A percentile compares a stretch with the other conserved stretches of the same genome.
phyloP scores from a whole-genome alignment of 2,888 invertebrate species.

The Coenonympha glycerion region DNA sequence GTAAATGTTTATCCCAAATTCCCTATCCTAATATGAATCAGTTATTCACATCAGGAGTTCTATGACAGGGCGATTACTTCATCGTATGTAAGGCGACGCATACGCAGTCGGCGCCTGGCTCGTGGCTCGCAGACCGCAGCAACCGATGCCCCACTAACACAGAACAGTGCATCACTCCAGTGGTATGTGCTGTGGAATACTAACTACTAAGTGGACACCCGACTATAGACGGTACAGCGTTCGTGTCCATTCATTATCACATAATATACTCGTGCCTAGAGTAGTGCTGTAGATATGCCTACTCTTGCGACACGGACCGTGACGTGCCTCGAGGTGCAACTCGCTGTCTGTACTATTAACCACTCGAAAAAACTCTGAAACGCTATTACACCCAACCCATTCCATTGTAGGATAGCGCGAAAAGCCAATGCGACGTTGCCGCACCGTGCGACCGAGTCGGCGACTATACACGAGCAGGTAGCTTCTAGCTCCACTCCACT shows the following conservation, averaged over 20 bases:
- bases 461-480: conserved; percentile 48
- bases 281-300: too few species aligned
- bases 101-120: conserved; percentile 30
- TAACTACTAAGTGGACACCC: conserved; percentile 47
- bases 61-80: conserved; percentile 38
- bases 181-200: conserved; percentile 51
- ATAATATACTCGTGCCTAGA: conserved; percentile 35
- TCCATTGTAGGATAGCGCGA: conserved; percentile 64
- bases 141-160: conserved; percentile 63
- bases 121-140: conserved; percentile 44
- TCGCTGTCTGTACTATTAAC: conserved; percentile 37
- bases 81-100: conserved; percentile 39
- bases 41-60: conserved; percentile 18
- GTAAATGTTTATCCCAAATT: too few species aligned
- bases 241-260: conserved; percentile 41
- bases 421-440: conserved; percentile 71
- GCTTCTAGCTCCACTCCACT: conserved; percentile 40
- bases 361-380: conserved; percentile 42
- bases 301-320: conserved; percentile 49
- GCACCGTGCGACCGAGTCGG: conserved; percentile 65
- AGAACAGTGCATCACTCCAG: conserved; percentile 40
- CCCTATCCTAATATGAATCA: too few species aligned
- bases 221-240: conserved; percentile 34
- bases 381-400: conserved; percentile 53
- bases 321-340: conserved; percentile 24